These are phyloP conservation scores for Tenthredo mesomela DNA, from an alignment of 2,888 invertebrate species.

Conservation along the genomic window DNA sequence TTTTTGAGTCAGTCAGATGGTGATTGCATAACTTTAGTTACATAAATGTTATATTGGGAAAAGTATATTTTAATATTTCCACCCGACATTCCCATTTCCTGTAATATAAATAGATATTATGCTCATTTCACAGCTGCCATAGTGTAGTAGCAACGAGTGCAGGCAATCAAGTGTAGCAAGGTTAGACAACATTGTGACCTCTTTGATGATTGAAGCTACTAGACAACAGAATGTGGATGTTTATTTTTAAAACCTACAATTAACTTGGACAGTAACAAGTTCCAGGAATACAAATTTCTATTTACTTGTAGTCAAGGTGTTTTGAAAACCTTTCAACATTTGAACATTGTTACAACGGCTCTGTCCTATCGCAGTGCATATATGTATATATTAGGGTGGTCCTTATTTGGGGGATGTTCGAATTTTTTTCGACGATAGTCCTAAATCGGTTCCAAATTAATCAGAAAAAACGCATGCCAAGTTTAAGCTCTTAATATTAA, in stretches of 20 bases:
- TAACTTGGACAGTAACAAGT: background rate
- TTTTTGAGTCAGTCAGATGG: constrained; percentile 10
- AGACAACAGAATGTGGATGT: background rate
- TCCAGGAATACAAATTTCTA: no score
- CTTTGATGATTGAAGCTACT: background rate
- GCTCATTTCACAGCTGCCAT: background rate
- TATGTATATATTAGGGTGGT: no score
- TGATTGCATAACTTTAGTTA: constrained; percentile 50
- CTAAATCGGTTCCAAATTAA: no score
- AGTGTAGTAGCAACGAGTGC: background rate
- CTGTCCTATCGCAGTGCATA: background rate
- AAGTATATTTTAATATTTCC: constrained; percentile 45
- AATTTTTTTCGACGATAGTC: no score
- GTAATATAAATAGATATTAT: constrained; percentile 36
- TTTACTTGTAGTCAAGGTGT: background rate
- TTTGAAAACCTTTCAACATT: background rate
- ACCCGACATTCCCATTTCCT: constrained; percentile 42
- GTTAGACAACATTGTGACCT: background rate
- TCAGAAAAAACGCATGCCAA: no score
- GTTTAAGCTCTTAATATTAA: no score
- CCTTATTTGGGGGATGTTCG: no score
- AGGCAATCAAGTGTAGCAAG: constrained; percentile 14
- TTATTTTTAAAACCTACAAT: background rate
- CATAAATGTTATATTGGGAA: constrained; percentile 52
- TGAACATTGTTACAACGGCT: background rate